Evolutionary conservation across 2,797 vertebrate species (phyloP).

Genomic region (Manis crassicaudata): DNA sequence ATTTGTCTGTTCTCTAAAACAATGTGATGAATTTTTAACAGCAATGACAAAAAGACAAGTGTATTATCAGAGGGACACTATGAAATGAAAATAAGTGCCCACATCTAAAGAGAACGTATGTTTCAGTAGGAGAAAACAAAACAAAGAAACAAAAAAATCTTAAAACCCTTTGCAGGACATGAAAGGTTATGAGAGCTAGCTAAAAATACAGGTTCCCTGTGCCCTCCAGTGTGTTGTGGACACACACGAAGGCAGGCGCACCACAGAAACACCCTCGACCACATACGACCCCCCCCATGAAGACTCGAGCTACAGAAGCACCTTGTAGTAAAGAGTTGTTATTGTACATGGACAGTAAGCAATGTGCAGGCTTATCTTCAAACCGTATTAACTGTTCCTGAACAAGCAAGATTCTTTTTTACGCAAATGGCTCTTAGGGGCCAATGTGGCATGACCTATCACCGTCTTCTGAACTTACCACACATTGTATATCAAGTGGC

Average conservation of each 20-base stretch:
- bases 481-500: conserved; percentile 45
- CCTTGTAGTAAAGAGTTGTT: background rate
- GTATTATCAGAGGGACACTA: conserved; percentile 34
- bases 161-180: conserved; percentile 9
- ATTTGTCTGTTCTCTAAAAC: conserved; percentile 55
- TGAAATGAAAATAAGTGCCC: conserved; percentile 53
- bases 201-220: background rate
- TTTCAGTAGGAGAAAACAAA: conserved; percentile 56
- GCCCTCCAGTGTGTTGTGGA: background rate
- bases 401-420: conserved; percentile 49
- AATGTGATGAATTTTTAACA: conserved; percentile 69
- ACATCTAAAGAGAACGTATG: conserved; percentile 55
- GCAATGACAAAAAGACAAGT: conserved; percentile 6
- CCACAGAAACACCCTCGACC: background rate
- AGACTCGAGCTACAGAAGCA: background rate
- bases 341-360: background rate
- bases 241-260: background rate
- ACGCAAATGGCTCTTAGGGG: conserved; percentile 57
- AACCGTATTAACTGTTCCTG: conserved; percentile 35
- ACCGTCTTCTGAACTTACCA: conserved; percentile 48
- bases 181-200: background rate
- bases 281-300: background rate
- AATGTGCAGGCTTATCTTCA: conserved; percentile 7
- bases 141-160: conserved; percentile 40
- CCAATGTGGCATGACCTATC: background rate